phyloP scores from a whole-genome alignment of 2,888 invertebrate species.

The Petrophora chlorosata region DNA sequence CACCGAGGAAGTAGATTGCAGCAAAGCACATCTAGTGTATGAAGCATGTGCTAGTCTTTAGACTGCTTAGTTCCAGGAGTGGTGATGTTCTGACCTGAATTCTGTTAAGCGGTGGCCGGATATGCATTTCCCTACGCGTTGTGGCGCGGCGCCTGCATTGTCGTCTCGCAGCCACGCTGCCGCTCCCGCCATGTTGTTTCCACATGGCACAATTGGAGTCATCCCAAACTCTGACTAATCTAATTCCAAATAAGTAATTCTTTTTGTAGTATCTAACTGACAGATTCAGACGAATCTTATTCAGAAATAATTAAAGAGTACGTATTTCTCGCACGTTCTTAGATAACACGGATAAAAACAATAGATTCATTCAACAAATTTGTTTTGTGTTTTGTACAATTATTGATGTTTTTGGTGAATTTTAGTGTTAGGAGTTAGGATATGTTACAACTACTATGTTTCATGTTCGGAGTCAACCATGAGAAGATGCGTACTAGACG shows the following conservation, averaged over 20 bases:
- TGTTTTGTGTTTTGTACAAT: too few relatives aligned
- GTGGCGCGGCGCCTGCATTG: conserved; percentile 16
- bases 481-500: too few relatives aligned
- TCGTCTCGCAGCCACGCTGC: conserved; percentile 6
- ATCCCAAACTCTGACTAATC: background rate
- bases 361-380: too few relatives aligned
- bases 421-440: too few relatives aligned
- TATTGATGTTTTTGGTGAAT: too few relatives aligned
- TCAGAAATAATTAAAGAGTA: too few relatives aligned
- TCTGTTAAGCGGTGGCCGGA: conserved; percentile 22
- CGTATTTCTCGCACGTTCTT: too few relatives aligned
- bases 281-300: too few relatives aligned
- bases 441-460: too few relatives aligned
- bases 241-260: background rate
- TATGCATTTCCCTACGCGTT: conserved; percentile 30
- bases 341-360: too few relatives aligned
- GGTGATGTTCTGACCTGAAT: conserved; percentile 4
- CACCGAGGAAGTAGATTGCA: conserved; percentile 45
- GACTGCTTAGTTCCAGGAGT: background rate
- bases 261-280: too few relatives aligned
- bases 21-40: conserved; percentile 2
- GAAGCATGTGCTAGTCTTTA: background rate
- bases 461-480: too few relatives aligned
- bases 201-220: background rate
- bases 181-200: conserved; percentile 15